Conservation (phyloP, 2,113 vertebrate genomes). For the Otis tarda region DNA sequence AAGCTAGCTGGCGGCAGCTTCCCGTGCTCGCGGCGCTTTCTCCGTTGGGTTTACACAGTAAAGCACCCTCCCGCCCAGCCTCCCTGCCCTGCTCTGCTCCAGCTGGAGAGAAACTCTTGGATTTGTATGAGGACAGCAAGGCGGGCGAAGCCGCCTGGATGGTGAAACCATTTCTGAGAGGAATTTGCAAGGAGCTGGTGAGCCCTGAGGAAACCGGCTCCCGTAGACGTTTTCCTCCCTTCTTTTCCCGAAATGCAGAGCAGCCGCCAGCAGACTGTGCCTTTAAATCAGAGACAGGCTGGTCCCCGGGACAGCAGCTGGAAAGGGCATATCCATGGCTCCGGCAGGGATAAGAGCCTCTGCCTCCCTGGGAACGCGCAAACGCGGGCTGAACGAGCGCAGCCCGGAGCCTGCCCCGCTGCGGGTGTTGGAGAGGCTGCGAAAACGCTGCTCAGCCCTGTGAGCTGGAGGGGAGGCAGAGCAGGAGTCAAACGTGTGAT, state of each 20-base stretch:
- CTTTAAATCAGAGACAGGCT: not conserved
- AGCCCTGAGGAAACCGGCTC: not conserved
- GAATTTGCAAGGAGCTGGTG: not conserved
- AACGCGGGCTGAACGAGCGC: rapidly evolving
- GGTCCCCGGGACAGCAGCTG: not conserved
- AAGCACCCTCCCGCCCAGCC: not conserved
- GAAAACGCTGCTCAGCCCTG: not conserved
- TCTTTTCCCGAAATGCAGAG: not conserved
- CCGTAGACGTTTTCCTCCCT: not conserved
- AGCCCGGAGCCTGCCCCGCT: not conserved
- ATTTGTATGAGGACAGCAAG: not conserved
- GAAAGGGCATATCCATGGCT: not conserved
- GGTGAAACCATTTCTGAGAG: not conserved
- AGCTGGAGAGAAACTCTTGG: too few relatives aligned
- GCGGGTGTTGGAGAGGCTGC: not conserved
- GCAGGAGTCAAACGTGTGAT: rapidly evolving
- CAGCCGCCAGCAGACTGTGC: not conserved
- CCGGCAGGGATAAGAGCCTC: not conserved
- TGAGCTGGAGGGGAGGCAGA: not conserved
- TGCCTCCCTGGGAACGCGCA: not conserved
- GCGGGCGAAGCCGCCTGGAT: not conserved
- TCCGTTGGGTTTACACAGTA: not conserved
- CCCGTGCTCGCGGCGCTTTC: not conserved
- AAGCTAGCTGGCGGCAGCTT: not conserved
- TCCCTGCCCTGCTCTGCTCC: not conserved